Conservation (phyloP, 2,797 vertebrate genomes). For the Myoxocephalus aenaeus region DNA sequence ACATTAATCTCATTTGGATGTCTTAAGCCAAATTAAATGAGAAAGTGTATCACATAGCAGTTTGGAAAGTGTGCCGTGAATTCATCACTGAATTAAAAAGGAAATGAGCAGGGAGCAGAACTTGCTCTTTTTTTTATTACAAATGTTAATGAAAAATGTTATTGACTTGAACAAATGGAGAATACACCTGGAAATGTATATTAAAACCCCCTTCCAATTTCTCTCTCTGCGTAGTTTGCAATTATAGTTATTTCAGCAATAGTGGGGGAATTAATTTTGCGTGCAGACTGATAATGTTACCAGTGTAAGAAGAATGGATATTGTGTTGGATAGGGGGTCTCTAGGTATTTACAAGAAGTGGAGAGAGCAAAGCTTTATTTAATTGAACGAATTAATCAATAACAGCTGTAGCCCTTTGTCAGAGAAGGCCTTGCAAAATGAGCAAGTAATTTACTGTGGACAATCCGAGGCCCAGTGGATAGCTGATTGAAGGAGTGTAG, state of each 20-base stretch:
- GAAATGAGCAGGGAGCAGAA: slow-evolving; percentile 82
- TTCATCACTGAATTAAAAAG: slow-evolving; percentile 86
- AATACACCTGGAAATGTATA: slow-evolving; percentile 90
- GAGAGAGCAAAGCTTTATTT: slow-evolving; percentile 87
- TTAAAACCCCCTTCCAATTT: slow-evolving; percentile 91
- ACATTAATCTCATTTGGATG: slow-evolving; percentile 86
- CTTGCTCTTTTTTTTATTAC: slow-evolving; percentile 81
- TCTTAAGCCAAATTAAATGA: slow-evolving; percentile 85
- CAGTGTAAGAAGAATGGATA: slow-evolving; percentile 83
- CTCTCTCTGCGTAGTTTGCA: slow-evolving; percentile 86
- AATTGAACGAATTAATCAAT: slow-evolving; percentile 90
- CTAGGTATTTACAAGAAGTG: slow-evolving; percentile 86
- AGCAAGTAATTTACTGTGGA: slow-evolving; percentile 85
- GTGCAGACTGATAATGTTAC: slow-evolving; percentile 87
- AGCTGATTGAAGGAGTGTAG: slow-evolving; percentile 70
- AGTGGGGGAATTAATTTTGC: slow-evolving; percentile 88
- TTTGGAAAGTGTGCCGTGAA: slow-evolving; percentile 79
- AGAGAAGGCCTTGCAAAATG: slow-evolving; percentile 82
- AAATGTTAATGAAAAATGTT: slow-evolving; percentile 89
- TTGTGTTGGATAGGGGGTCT: slow-evolving; percentile 88
- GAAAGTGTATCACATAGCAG: slow-evolving; percentile 80
- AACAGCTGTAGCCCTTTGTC: slow-evolving; percentile 83
- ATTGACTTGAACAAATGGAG: slow-evolving; percentile 89
- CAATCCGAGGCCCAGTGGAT: slow-evolving; percentile 66
- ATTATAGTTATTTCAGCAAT: slow-evolving; percentile 90